These are phyloP conservation scores for Percopsis transmontana DNA, from an alignment of 2,113 vertebrate species.

Conservation along the genomic window DNA sequence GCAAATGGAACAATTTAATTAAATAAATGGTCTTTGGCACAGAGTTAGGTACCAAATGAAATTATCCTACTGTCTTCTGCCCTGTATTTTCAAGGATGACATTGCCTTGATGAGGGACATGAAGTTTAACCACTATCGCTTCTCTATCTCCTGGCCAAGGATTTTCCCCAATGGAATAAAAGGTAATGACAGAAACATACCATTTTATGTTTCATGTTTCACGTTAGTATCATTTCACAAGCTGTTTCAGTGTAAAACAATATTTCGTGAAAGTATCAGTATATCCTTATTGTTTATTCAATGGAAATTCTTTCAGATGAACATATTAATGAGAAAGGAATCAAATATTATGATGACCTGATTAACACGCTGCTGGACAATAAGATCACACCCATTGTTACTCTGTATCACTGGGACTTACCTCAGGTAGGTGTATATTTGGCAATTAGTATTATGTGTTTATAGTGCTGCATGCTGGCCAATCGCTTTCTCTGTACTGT, in stretches of 20 bases:
- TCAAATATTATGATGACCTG: constrained; percentile 84
- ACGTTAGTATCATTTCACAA: not conserved
- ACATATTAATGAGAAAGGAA: constrained; percentile 83
- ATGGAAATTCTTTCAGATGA: constrained; percentile 72
- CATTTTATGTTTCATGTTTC: not conserved
- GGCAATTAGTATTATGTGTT: not conserved
- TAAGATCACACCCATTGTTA: constrained; percentile 85
- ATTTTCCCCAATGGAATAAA: constrained; percentile 85
- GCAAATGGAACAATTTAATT: not conserved
- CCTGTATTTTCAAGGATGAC: constrained; percentile 80
- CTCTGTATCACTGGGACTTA: constrained; percentile 91
- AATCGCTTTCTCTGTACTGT: not conserved
- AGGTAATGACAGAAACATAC: constrained; percentile 62
- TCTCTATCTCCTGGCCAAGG: constrained; percentile 93
- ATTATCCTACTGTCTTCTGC: not conserved
- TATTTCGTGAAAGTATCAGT: not conserved
- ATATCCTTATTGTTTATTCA: not conserved
- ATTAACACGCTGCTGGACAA: constrained; percentile 86
- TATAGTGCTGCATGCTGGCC: not conserved
- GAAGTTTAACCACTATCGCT: constrained; percentile 84
- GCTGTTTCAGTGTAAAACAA: not conserved
- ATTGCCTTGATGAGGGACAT: constrained; percentile 84
- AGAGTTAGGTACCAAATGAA: not conserved
- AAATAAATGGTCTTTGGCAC: not conserved
- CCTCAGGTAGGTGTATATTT: constrained; percentile 81